Evolutionary conservation across 37 sponge, comb jelly and placozoan genomes (phyloP).

Genomic region (Cliona cf. orientalis): DNA sequence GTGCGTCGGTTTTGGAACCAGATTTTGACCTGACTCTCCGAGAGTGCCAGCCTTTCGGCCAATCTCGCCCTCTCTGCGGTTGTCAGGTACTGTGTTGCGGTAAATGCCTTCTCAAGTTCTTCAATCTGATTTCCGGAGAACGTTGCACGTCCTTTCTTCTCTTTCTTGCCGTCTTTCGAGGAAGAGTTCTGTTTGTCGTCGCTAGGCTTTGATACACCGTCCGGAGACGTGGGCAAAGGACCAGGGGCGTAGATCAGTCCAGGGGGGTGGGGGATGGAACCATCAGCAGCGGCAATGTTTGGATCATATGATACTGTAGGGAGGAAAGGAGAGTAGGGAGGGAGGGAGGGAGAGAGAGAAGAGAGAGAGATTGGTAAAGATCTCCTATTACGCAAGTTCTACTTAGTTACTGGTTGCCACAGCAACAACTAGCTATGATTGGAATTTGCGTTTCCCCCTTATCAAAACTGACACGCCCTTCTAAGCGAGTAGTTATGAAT

Average conservation of each 20-base stretch:
- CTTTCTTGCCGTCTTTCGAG: conserved; percentile 43
- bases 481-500: too few relatives aligned
- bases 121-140: conserved; percentile 82
- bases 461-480: too few relatives aligned
- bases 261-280: conserved; percentile 10
- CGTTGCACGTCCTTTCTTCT: conserved; percentile 78
- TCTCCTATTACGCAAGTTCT: not conserved
- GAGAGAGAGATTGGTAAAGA: not conserved
- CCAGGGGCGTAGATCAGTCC: conserved; percentile 50
- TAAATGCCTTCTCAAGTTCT: conserved; percentile 83
- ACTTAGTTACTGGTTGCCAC: not conserved
- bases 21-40: conserved; percentile 85
- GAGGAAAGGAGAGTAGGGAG: not conserved
- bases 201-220: not conserved
- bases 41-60: conserved; percentile 67
- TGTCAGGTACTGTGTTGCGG: conserved; percentile 76
- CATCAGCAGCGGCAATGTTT: conserved; percentile 5
- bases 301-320: conserved; percentile 66
- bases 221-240: not conserved
- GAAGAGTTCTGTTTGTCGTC: conserved; percentile 1
- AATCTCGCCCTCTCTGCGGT: conserved; percentile 66
- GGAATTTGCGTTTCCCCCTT: too few relatives aligned
- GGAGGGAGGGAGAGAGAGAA: not conserved
- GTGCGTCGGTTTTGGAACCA: conserved; percentile 90
- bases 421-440: too few relatives aligned